Evolutionary conservation across 2,113 vertebrate genomes (phyloP).

Genomic region (Raphicerus campestris): DNA sequence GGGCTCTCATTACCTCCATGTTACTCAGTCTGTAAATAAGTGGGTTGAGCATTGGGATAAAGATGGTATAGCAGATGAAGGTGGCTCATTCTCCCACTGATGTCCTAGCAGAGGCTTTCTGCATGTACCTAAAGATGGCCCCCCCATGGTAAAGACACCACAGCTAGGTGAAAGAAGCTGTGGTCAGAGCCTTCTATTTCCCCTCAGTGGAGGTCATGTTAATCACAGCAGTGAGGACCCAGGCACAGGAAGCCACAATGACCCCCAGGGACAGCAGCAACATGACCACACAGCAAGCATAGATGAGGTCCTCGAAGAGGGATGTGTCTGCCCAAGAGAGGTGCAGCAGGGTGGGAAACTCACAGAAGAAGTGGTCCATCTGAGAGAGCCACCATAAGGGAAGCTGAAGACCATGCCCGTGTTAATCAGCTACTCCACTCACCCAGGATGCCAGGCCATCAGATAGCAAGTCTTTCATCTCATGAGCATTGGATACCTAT

Average conservation of each 20-base stretch:
- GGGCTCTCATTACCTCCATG: neutral
- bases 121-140: constrained; percentile 27
- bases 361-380: constrained; percentile 33
- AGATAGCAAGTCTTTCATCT: neutral
- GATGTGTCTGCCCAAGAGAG: constrained; percentile 26
- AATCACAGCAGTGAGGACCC: neutral
- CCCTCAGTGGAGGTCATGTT: neutral
- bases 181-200: neutral
- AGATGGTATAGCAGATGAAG: constrained; percentile 48
- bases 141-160: neutral
- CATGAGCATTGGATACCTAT: neutral
- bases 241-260: constrained; percentile 16
- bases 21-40: neutral
- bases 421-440: neutral
- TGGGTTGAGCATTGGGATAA: neutral
- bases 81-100: neutral
- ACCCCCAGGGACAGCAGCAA: neutral
- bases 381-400: neutral
- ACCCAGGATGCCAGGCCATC: neutral
- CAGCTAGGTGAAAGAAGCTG: neutral
- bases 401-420: neutral
- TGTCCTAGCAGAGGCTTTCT: neutral
- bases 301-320: neutral
- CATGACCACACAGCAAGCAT: constrained; percentile 31
- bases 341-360: neutral